phyloP scores from a whole-genome alignment of 1,140 invertebrate species.

The Oedothorax gibbosus region DNA sequence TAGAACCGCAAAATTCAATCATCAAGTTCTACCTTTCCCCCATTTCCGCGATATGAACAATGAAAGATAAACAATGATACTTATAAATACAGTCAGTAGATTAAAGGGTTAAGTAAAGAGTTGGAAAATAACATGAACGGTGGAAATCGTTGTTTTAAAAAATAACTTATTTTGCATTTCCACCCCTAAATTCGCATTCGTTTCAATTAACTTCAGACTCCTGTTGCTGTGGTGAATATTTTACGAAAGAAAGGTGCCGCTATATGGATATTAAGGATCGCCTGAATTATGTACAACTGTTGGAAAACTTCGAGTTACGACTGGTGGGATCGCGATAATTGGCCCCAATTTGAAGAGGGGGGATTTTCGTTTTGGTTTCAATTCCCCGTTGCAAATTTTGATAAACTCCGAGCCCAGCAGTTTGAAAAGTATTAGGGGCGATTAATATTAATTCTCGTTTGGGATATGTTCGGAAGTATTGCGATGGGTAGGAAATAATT shows the following conservation, averaged over 20 bases:
- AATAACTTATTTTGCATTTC: neutral
- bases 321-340: constrained; percentile 17
- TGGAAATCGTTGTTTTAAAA: too few relatives aligned
- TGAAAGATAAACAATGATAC: too few relatives aligned
- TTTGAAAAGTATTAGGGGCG: too few relatives aligned
- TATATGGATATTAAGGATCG: neutral
- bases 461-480: too few relatives aligned
- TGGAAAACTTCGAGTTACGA: neutral
- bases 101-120: too few relatives aligned
- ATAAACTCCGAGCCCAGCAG: neutral
- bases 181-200: constrained; percentile 49
- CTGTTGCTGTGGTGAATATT: constrained; percentile 46
- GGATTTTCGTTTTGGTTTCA: constrained; percentile 2
- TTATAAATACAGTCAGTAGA: too few relatives aligned
- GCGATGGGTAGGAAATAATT: too few relatives aligned
- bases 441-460: too few relatives aligned
- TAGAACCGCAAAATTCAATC: too few relatives aligned
- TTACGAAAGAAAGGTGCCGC: constrained; percentile 13
- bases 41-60: too few relatives aligned
- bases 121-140: too few relatives aligned
- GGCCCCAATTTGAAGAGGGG: constrained; percentile 15
- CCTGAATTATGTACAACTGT: constrained; percentile 38
- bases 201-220: constrained; percentile 42
- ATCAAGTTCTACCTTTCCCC: too few relatives aligned
- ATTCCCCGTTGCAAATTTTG: constrained; percentile 4